Base-by-base conservation (phyloP, 2,888 invertebrate species). In the Torymus aiolomorphi region DNA sequence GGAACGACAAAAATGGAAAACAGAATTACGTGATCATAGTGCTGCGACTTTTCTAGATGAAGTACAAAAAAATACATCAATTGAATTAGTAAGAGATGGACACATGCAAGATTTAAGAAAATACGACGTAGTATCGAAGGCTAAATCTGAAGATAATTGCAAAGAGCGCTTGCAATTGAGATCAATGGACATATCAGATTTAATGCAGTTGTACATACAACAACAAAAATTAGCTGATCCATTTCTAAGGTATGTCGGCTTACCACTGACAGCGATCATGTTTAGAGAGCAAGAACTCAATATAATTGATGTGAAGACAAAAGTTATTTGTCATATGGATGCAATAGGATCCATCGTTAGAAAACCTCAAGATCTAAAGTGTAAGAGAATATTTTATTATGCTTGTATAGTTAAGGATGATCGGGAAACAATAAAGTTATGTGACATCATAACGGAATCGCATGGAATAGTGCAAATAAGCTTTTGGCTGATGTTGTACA, bases 301-400 rank as follows among this genome's bases (percentile, higher is more conserved):
- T 49, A 3, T 20, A 14, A 71, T 83, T 1, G 18, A 2, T 4
- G 12, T 57, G n/a, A 13, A 66, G 13, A 82, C 72, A 18, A 71
- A 76, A 57, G n/a, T 66, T n/a, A 61, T 69, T 13, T 16, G 76
- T 16, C 83, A 82, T 79, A 24, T 83, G n/a, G 83, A 84, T 76
- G 80, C 84, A 2, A 81, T 82, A 0, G 81, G 83, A 12, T 72
- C 79, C 4, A 62, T 80, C 8, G 74, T 76, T 2, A 70, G 82
- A 11, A 72, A 74, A 62, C 83, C 83, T 2, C 56, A 73, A 18
- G 16, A 49, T 1, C 10, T 83, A 2, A 24, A 62, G 0, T 81
- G 79, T 8, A 83, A 82, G 56, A 51, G 63, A 70, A 82, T 84
- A 1, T 76, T 78, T 20, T 80, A 81, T 77, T 84, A 84, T 57